These are phyloP conservation scores for Hesperia comma DNA, from an alignment of 2,888 invertebrate species.

Conservation along the genomic window DNA sequence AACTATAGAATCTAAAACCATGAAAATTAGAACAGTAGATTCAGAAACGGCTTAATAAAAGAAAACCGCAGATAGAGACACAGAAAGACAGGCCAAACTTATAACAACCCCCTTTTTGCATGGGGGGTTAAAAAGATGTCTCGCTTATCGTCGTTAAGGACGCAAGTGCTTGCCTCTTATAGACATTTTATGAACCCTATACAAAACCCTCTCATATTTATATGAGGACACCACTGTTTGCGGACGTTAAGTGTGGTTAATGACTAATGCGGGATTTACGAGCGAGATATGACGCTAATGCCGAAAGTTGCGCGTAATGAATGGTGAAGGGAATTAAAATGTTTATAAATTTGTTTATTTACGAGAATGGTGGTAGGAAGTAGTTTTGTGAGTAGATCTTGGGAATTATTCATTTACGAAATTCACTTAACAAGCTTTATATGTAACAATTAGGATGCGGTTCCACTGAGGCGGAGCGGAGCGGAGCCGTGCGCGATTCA, in stretches of 20 bases:
- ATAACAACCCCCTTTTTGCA: too few relatives aligned
- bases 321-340: constrained; percentile 17
- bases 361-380: neutral
- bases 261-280: constrained; percentile 48
- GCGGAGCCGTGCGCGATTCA: too few relatives aligned
- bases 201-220: constrained; percentile 42
- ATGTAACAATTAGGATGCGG: too few relatives aligned
- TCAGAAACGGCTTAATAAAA: too few relatives aligned
- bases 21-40: too few relatives aligned
- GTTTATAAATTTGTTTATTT: constrained; percentile 19
- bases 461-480: too few relatives aligned
- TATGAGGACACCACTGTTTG: constrained; percentile 42
- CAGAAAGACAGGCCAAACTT: too few relatives aligned
- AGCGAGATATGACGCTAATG: constrained; percentile 32
- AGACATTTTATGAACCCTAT: constrained; percentile 58
- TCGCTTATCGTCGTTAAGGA: neutral
- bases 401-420: neutral
- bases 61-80: too few relatives aligned
- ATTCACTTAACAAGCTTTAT: too few relatives aligned
- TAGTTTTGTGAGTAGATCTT: neutral
- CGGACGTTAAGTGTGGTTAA: constrained; percentile 40
- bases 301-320: constrained; percentile 22
- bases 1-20: too few relatives aligned
- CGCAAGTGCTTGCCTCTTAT: constrained; percentile 5
- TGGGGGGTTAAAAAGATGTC: too few relatives aligned